These are phyloP conservation scores for Drosophila falleni DNA, from an alignment of 2,888 invertebrate species.

Conservation along the genomic window DNA sequence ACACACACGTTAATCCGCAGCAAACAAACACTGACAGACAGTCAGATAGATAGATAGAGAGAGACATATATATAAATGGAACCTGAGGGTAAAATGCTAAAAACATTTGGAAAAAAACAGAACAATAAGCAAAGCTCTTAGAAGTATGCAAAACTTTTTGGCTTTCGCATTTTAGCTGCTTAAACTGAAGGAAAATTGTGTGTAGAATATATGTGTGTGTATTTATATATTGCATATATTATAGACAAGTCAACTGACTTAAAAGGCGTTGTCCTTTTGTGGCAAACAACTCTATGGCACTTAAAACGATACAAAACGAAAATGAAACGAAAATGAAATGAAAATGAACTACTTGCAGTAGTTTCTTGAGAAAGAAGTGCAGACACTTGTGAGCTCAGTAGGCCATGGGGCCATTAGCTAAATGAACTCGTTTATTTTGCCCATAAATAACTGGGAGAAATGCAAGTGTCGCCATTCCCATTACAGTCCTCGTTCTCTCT, in stretches of 20 bases:
- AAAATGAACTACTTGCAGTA: slow-evolving; percentile 12
- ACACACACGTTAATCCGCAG: slow-evolving; percentile 50
- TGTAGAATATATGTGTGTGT: neutral
- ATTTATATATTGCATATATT: slow-evolving; percentile 6
- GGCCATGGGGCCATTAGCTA: slow-evolving; percentile 77
- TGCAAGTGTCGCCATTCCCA: slow-evolving; percentile 58
- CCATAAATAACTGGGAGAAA: slow-evolving; percentile 74
- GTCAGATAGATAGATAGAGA: slow-evolving; percentile 2
- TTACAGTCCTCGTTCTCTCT: neutral
- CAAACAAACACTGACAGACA: slow-evolving; percentile 18
- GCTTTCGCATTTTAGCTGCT: slow-evolving; percentile 58
- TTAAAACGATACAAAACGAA: slow-evolving; percentile 16
- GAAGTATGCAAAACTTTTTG: slow-evolving; percentile 63
- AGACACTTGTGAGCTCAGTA: slow-evolving; percentile 65
- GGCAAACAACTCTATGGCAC: slow-evolving; percentile 22
- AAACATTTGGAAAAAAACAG: slow-evolving; percentile 48
- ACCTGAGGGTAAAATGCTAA: slow-evolving; percentile 28
- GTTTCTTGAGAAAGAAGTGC: slow-evolving; percentile 42
- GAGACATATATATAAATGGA: slow-evolving; percentile 24
- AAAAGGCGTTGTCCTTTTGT: slow-evolving; percentile 44
- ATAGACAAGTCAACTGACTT: slow-evolving; percentile 36
- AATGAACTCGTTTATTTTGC: slow-evolving; percentile 78
- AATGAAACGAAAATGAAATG: slow-evolving; percentile 9
- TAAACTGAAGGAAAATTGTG: slow-evolving; percentile 51
- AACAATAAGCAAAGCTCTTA: slow-evolving; percentile 51